A percentile compares a stretch with the other conserved stretches of the same genome.
These are phyloP conservation scores for Brachionus rubens DNA, from an alignment of 1,140 invertebrate species.

Conservation along the genomic window DNA sequence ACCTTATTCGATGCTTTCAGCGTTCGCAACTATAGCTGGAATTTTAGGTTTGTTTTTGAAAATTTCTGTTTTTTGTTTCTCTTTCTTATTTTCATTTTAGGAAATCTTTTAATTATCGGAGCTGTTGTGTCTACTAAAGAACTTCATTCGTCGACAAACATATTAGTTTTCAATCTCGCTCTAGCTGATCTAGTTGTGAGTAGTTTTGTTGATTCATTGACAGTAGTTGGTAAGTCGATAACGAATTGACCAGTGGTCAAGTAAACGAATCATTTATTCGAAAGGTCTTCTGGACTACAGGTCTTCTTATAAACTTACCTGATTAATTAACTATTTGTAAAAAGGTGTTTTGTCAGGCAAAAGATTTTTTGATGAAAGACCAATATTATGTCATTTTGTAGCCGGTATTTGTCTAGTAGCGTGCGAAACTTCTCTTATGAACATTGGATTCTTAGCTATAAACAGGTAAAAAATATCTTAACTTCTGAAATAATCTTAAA, in stretches of 20 bases:
- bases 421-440: slow-evolving; percentile 52
- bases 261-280: slow-evolving; percentile 1
- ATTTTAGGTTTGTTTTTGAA: not conserved
- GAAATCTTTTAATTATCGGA: slow-evolving; percentile 43
- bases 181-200: slow-evolving; percentile 55
- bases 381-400: slow-evolving; percentile 52
- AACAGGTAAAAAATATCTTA: slow-evolving; percentile 49
- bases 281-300: too few relatives aligned
- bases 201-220: slow-evolving; percentile 54
- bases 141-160: slow-evolving; percentile 49
- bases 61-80: not conserved
- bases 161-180: slow-evolving; percentile 55
- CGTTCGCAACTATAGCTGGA: not conserved
- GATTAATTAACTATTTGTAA: not conserved
- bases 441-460: slow-evolving; percentile 51
- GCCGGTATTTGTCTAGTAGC: slow-evolving; percentile 51
- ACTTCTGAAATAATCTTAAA: too few relatives aligned
- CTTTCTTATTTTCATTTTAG: not conserved
- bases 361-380: slow-evolving; percentile 50
- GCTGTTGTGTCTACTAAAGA: slow-evolving; percentile 27
- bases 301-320: slow-evolving; percentile 21
- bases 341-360: slow-evolving; percentile 47
- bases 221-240: slow-evolving; percentile 54
- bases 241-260: slow-evolving; percentile 6
- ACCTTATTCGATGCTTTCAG: not conserved